phyloP scores from a whole-genome alignment of 92 coral and sea anemone species.

The Plumapathes pennacea region DNA sequence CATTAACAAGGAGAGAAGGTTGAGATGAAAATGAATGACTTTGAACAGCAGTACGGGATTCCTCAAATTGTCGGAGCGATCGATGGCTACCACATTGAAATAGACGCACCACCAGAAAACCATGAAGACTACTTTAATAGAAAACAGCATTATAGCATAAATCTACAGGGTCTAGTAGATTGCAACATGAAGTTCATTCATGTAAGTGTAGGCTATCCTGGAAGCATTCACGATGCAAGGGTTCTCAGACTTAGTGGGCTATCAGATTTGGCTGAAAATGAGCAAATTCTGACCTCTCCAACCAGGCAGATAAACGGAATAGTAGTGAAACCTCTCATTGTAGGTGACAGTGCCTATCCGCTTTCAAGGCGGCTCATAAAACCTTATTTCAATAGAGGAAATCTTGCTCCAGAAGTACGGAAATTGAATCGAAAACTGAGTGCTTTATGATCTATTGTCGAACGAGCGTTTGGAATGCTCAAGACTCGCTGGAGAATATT shows the following conservation, averaged over 20 bases:
- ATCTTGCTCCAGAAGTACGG: slow-evolving; percentile 31
- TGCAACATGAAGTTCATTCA: slow-evolving; percentile 38
- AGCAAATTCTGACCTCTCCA: slow-evolving; percentile 22
- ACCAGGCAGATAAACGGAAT: slow-evolving; percentile 16
- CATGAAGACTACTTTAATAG: slow-evolving; percentile 40
- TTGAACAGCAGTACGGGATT: slow-evolving; percentile 40
- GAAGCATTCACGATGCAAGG: slow-evolving; percentile 36
- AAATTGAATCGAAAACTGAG: slow-evolving; percentile 36
- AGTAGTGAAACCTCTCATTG: slow-evolving; percentile 32
- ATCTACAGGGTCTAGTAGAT: slow-evolving; percentile 24
- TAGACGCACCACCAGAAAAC: slow-evolving; percentile 30
- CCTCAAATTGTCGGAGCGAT: slow-evolving; percentile 47
- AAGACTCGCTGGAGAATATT: slow-evolving; percentile 34
- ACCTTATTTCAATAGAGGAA: slow-evolving; percentile 33
- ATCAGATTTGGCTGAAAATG: slow-evolving; percentile 15
- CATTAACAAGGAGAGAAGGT: slow-evolving; percentile 30
- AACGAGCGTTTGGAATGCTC: slow-evolving; percentile 40
- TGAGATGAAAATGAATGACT: slow-evolving; percentile 20
- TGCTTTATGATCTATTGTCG: slow-evolving; percentile 43
- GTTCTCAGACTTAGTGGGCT: slow-evolving; percentile 25
- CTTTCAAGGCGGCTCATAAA: slow-evolving; percentile 47
- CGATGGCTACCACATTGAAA: slow-evolving; percentile 32
- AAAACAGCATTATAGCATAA: slow-evolving; percentile 37
- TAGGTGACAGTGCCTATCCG: slow-evolving; percentile 48
- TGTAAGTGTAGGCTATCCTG: slow-evolving; percentile 31